These are phyloP conservation scores for Spongilla lacustris DNA, from an alignment of 37 sponge, comb jelly and placozoan genomes.

Conservation along the genomic window DNA sequence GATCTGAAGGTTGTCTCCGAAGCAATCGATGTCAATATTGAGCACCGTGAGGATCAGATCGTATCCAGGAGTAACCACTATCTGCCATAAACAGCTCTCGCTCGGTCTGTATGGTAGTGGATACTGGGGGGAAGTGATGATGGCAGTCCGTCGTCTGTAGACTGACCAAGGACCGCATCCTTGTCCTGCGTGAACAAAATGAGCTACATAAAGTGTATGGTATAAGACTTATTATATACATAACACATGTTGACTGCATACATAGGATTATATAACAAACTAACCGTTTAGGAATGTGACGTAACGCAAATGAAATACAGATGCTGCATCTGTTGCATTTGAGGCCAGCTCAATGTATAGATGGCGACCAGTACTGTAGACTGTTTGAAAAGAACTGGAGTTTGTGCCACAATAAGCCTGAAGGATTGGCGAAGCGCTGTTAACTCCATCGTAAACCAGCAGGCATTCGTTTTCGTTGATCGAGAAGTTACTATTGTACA, in stretches of 20 bases:
- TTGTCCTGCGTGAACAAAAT: slow-evolving; percentile 15
- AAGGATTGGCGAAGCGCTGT: not conserved
- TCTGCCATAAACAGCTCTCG: slow-evolving; percentile 36
- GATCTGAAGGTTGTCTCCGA: not conserved
- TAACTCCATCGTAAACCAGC: slow-evolving; percentile 31
- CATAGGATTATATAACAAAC: not conserved
- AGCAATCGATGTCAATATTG: slow-evolving; percentile 32
- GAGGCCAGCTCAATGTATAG: slow-evolving; percentile 42
- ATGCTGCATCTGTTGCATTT: not conserved
- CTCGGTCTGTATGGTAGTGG: slow-evolving; percentile 53
- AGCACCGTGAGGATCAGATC: slow-evolving; percentile 14
- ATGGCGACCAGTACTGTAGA: slow-evolving; percentile 42
- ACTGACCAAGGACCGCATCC: slow-evolving; percentile 52
- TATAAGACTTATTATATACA: too few species aligned
- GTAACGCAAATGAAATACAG: slow-evolving; percentile 54
- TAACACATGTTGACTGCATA: not conserved
- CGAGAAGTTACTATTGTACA: not conserved
- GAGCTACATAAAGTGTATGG: not conserved
- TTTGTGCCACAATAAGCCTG: slow-evolving; percentile 49
- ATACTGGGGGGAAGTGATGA: slow-evolving; percentile 66
- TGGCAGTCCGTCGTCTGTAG: slow-evolving; percentile 30
- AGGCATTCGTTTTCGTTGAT: slow-evolving; percentile 25
- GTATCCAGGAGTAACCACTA: slow-evolving; percentile 15
- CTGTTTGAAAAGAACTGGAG: slow-evolving; percentile 28
- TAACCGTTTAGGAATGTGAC: slow-evolving; percentile 39